Evolutionary conservation across 2,888 invertebrate species (phyloP).

Genomic region (Malthinus seriepunctatus): DNA sequence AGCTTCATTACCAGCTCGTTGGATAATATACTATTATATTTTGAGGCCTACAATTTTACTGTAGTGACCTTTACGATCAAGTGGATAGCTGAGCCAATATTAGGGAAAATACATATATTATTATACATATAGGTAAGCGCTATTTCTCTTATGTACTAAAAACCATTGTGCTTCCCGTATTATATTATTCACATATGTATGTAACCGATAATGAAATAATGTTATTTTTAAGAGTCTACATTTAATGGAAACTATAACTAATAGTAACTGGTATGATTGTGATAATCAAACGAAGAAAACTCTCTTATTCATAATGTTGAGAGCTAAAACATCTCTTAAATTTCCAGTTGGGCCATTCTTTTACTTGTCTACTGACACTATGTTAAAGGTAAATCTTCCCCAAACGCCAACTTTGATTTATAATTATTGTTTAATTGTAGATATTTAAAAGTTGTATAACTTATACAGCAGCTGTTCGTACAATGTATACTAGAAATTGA

Average conservation of each 20-base stretch:
- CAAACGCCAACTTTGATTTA: neutral
- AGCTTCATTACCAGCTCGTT: too few species aligned
- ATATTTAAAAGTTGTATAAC: neutral
- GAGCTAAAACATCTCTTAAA: constrained; percentile 3
- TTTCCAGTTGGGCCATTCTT: constrained; percentile 8
- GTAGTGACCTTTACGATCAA: too few species aligned
- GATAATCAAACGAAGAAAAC: neutral
- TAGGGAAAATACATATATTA: too few species aligned
- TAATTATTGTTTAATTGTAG: neutral
- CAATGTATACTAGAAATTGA: too few species aligned
- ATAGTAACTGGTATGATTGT: constrained; percentile 8
- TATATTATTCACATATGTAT: too few species aligned
- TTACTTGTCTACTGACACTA: constrained; percentile 8
- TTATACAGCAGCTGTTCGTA: neutral
- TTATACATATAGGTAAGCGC: too few species aligned
- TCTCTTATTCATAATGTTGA: neutral
- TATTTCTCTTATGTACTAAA: too few species aligned
- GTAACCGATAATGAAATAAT: too few species aligned
- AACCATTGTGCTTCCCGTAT: too few species aligned
- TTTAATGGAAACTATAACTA: constrained; percentile 5
- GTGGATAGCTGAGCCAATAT: too few species aligned
- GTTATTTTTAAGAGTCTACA: constrained; percentile 8
- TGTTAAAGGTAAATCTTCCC: neutral
- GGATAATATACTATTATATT: too few species aligned
- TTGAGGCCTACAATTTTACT: too few species aligned